Evolutionary conservation across 2,797 vertebrate genomes (phyloP).

Genomic region (Coregonus ussuriensis): DNA sequence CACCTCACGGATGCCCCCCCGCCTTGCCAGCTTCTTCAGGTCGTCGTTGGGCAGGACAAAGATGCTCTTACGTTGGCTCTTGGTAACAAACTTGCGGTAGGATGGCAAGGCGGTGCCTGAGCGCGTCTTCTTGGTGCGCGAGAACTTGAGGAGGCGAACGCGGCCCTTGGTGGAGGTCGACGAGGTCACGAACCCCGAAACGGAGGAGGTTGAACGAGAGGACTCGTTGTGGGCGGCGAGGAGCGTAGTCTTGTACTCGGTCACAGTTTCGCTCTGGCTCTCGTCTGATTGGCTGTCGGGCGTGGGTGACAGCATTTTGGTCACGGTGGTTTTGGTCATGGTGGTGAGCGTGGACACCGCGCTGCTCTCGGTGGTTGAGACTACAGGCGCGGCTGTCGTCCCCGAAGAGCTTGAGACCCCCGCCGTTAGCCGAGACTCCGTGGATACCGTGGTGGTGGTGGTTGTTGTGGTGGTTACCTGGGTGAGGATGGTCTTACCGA

Average conservation of each 20-base stretch:
- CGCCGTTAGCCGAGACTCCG: conserved; percentile 74
- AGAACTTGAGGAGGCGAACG: conserved; percentile 89
- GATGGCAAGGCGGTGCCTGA: conserved; percentile 94
- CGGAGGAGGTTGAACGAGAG: conserved; percentile 47
- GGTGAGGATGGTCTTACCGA: conserved; percentile 79
- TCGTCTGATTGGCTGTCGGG: conserved; percentile 69
- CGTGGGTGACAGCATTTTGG: conserved; percentile 77
- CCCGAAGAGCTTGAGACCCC: conserved; percentile 42
- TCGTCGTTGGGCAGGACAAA: conserved; percentile 93
- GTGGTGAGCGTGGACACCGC: conserved; percentile 85
- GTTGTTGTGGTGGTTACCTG: conserved; percentile 85
- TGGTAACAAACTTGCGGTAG: conserved; percentile 95
- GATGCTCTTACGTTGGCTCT: conserved; percentile 95
- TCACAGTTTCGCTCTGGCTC: conserved; percentile 73
- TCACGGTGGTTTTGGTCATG: conserved; percentile 87
- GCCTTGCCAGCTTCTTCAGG: conserved; percentile 88
- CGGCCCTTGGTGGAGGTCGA: conserved; percentile 82
- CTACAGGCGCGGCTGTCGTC: conserved; percentile 48
- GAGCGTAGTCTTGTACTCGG: conserved; percentile 75
- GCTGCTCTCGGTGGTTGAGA: conserved; percentile 79
- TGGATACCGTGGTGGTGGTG: conserved; percentile 84
- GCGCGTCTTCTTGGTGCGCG: conserved; percentile 88
- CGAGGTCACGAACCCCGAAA: conserved; percentile 4
- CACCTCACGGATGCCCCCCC: conserved; percentile 93
- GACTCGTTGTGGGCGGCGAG: conserved; percentile 64